These are phyloP conservation scores for Limnephilus rhombicus DNA, from an alignment of 2,888 invertebrate species.

Conservation along the genomic window DNA sequence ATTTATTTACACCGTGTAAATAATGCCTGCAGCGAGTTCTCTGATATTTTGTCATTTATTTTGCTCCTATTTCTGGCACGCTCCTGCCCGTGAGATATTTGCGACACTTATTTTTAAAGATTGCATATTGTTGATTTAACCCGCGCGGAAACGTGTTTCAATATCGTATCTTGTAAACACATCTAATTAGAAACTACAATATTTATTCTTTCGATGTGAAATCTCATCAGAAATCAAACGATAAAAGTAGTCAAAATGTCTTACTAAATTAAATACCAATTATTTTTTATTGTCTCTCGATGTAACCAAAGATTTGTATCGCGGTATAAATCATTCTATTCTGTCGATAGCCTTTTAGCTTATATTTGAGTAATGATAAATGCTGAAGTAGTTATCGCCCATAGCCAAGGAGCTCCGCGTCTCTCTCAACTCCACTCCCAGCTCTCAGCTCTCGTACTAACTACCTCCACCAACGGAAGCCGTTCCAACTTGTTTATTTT, in stretches of 20 bases:
- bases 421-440: neutral
- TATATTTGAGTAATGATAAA: slow-evolving; percentile 32
- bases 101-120: neutral
- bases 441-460: neutral
- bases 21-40: slow-evolving; percentile 29
- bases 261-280: slow-evolving; percentile 40
- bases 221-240: slow-evolving; percentile 15
- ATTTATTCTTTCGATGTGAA: slow-evolving; percentile 16
- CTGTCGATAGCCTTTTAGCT: slow-evolving; percentile 26
- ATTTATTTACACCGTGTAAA: slow-evolving; percentile 59
- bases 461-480: slow-evolving; percentile 16
- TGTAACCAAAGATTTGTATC: slow-evolving; percentile 30
- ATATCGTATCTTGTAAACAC: neutral
- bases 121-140: slow-evolving; percentile 2
- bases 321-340: slow-evolving; percentile 34
- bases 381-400: neutral
- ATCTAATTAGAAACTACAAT: slow-evolving; percentile 1
- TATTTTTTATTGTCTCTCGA: slow-evolving; percentile 31
- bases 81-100: neutral
- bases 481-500: slow-evolving; percentile 47
- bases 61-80: slow-evolving; percentile 46
- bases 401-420: neutral
- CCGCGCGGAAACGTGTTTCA: neutral
- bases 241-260: slow-evolving; percentile 31
- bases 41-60: slow-evolving; percentile 58